Base-by-base conservation (phyloP, 2,113 vertebrate species). In the Phainopepla nitens region DNA sequence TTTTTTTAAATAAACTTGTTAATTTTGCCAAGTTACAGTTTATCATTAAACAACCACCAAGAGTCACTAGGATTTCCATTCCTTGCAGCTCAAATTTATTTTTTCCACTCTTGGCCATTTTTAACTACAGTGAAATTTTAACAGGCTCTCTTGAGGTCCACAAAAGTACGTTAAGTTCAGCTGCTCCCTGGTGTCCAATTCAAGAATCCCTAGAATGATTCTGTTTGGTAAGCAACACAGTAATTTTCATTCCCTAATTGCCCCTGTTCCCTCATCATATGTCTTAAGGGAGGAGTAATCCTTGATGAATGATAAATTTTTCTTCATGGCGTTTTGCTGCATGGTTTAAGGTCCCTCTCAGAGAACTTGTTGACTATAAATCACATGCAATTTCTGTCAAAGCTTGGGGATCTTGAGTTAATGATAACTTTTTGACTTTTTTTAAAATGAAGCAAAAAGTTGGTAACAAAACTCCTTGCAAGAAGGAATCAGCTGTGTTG, bases 91-190 rank as follows among this genome's bases (percentile, higher is more conserved):
- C 58, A 85, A 82, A 25, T 89, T 33, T 93, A 77, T 75, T 93
- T 97, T 90, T 90, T 35, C 50, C 44, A 24, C 28, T 78, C 36
- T 77, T 73, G 58, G 64, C 31, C 72, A 70, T 86, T 96, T 96
- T 64, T 80, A 93, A 84, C 44, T 69, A 64, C 35, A 64, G 62
- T 86, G 56, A 90, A 90, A 90, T 93, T 96, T 95, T 97, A 94
- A 87, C 86, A 95, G 86, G 20, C 25, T 95, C 94, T 96, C 95
- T 82, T 58, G 96, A 88, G 94, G 91, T 82, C 69, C 70, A 80
- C 61, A 92, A 79, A 18, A 69, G 14, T 57, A 65, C 54, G 47
- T 79, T 90, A 95, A 93, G 60, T 97, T 97, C 62, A 94, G 18
- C 91, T 92, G 11, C 41, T 73, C 70, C 58, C 71, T 57, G 3